Evolutionary conservation across 2,113 vertebrate species (phyloP).

Genomic region (Lathamus discolor): DNA sequence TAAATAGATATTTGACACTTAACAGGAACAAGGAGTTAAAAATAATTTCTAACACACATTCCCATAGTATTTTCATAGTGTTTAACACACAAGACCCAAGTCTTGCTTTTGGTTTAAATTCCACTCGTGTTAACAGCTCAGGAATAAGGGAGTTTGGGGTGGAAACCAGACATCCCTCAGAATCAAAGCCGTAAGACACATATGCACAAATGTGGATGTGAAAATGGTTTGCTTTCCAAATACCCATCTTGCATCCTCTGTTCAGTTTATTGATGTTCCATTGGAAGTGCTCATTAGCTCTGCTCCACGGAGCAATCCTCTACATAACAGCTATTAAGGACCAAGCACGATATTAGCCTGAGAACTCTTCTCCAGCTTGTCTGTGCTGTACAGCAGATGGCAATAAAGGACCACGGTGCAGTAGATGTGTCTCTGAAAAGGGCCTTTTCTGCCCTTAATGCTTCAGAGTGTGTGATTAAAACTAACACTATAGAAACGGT

Average conservation of each 20-base stretch:
- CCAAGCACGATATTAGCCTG: not conserved
- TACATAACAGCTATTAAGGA: not conserved
- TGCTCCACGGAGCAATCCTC: not conserved
- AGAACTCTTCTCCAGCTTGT: not conserved
- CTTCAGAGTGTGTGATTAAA: not conserved
- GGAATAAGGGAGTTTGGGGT: not conserved
- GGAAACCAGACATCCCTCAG: not conserved
- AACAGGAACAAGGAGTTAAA: not conserved
- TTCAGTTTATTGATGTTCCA: not conserved
- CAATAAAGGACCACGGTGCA: not conserved
- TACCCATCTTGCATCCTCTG: not conserved
- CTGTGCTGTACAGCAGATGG: slow-evolving; percentile 37
- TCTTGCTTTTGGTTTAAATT: not conserved
- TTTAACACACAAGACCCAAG: not conserved
- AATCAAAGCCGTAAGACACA: not conserved
- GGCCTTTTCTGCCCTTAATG: not conserved
- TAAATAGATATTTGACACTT: not conserved
- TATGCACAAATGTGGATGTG: not conserved
- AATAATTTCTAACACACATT: not conserved
- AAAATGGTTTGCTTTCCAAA: not conserved
- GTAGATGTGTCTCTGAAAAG: not conserved
- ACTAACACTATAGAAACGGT: not conserved
- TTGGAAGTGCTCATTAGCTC: not conserved
- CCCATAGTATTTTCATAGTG: not conserved
- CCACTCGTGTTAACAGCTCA: not conserved